Base-by-base conservation (phyloP, 2,797 vertebrate species). In the Schizopygopsis pylzovi region DNA sequence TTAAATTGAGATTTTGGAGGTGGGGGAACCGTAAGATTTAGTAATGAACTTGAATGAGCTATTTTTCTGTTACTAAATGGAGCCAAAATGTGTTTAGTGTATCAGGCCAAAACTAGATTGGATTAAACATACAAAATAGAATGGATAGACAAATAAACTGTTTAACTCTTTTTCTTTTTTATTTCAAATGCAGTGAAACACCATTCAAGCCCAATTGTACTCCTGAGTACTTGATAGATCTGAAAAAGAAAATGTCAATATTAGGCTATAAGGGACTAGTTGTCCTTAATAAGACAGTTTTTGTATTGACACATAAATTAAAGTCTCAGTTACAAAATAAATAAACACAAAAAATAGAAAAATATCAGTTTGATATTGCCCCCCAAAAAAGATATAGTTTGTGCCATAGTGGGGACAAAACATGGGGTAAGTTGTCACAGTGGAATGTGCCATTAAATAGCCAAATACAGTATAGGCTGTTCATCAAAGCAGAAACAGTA, bases 1-100 rank as follows among this genome's bases (percentile, higher is more conserved):
- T 59, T 72, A 28, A 56, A 59, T 56, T 78, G 33, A 37, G 22
- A 52, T 41, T 77, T 78, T 77, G 33, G 54, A 75, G 41, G 25
- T 61, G n/a, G 71, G 12, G 43, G 41, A 47, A 65, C 6, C 5
- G 47, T 65, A 37, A 68, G 37, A 67, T 56, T 10, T n/a, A 3
- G 33, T 54, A 25, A 81, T 47, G 59, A 65, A 63, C 56, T 63
- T 45, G 25, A 63, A 61, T 9, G 3, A 47, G 56, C 16, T 28
- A 25, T 43, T 63, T 61, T 63, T 39, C 8, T 43, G 39, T 63
- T 12, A 45, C n/a, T 43, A 63, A 79, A 79, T 79, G 9, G 75
- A 45, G n/a, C 15, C 56, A 45, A 28, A 33, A 33, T 67, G 3
- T 33, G 59, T 70, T 20, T n/a, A 81, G 63, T 41, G 47, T 49